These are phyloP conservation scores for Calliopsis andreniformis DNA, from an alignment of 1,140 invertebrate genomes.

Conservation along the genomic window DNA sequence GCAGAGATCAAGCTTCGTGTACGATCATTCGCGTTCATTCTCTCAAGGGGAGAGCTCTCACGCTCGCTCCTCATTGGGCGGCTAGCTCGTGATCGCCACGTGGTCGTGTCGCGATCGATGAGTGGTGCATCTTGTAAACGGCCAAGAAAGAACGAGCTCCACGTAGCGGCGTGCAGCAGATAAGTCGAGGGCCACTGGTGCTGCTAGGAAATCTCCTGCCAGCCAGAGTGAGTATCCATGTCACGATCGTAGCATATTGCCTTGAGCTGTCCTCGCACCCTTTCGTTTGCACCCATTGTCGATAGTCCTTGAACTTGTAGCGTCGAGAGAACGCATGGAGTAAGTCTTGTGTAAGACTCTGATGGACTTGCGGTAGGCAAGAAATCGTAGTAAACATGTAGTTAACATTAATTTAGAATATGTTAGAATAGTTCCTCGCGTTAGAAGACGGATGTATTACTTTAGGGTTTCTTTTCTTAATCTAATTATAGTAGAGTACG, in stretches of 20 bases:
- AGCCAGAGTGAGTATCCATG: constrained; percentile 54
- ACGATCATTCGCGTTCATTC: not conserved
- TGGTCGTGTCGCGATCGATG: constrained; percentile 49
- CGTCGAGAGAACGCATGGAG: constrained; percentile 4
- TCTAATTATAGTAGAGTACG: no score
- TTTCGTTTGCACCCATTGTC: constrained; percentile 7
- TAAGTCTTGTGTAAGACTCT: constrained; percentile 29
- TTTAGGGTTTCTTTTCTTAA: no score
- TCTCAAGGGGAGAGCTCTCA: not conserved
- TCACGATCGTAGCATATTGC: constrained; percentile 38
- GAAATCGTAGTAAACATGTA: not conserved
- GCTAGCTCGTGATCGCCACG: constrained; percentile 41
- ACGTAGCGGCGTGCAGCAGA: constrained; percentile 16
- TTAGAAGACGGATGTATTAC: no score
- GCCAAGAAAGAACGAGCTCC: constrained; percentile 33
- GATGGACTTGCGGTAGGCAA: not conserved
- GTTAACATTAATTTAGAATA: no score
- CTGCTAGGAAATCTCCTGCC: constrained; percentile 42
- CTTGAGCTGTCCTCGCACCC: not conserved
- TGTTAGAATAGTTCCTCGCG: no score
- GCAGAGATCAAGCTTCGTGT: constrained; percentile 3
- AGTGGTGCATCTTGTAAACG: constrained; percentile 38
- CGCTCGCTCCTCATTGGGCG: not conserved
- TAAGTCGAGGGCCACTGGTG: constrained; percentile 33
- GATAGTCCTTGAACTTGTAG: constrained; percentile 40